Percentiles rank a stretch among this genome's conserved stretches.
Conservation (phyloP, 2,113 vertebrate genomes). For the Ageneiosus marmoratus region DNA sequence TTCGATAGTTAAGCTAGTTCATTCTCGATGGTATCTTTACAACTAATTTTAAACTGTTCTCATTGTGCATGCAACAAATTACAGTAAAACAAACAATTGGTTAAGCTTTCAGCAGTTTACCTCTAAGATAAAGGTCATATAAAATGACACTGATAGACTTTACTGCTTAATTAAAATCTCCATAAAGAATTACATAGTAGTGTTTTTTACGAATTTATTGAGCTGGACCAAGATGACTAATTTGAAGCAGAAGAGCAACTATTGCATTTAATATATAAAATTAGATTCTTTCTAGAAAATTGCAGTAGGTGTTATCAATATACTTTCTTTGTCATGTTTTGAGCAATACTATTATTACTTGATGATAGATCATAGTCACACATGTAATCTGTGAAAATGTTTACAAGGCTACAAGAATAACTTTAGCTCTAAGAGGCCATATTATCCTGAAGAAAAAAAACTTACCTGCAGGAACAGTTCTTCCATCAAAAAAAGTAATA, state of each 20-base stretch:
- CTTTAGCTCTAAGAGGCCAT: no score
- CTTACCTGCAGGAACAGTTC: conserved; percentile 71
- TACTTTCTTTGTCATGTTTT: neutral
- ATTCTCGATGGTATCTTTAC: neutral
- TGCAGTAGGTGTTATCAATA: neutral
- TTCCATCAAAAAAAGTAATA: conserved; percentile 75
- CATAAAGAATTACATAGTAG: no score
- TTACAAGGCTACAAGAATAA: no score
- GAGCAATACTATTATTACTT: neutral
- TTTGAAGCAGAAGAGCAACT: no score
- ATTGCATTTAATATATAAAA: neutral
- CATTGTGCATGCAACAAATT: neutral
- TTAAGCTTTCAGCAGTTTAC: no score
- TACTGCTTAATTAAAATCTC: no score
- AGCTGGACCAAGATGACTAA: neutral
- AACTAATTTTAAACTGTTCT: neutral
- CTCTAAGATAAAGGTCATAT: conserved; percentile 34
- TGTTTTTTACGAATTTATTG: no score
- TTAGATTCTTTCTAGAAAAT: neutral
- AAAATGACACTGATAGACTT: no score
- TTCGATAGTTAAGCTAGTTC: neutral
- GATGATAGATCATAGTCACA: neutral
- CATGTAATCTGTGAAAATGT: neutral
- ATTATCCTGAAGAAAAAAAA: neutral
- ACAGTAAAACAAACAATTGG: neutral